Evolutionary conservation across 2,888 invertebrate genomes (phyloP).

Genomic region (Lamellibrachia columna): DNA sequence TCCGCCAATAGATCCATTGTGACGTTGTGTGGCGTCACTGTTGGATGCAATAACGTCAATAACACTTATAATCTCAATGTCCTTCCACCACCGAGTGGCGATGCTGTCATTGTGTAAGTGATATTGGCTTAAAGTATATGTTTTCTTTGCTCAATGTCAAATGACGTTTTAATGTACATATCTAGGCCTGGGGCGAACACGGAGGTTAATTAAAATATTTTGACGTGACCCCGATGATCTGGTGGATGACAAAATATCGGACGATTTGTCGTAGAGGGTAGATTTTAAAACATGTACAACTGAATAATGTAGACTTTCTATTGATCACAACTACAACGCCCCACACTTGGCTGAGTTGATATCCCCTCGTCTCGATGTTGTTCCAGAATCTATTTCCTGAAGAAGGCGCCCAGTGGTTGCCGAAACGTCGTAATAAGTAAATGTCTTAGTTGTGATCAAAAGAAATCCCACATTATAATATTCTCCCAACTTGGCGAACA

Average conservation of each 20-base stretch:
- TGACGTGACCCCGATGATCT: background rate
- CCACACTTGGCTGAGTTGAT: no score
- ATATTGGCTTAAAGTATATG: background rate
- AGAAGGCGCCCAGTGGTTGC: no score
- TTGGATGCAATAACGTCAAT: no score
- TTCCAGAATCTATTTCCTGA: no score
- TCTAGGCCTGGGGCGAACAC: background rate
- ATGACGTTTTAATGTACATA: background rate
- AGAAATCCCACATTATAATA: background rate
- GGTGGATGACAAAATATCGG: background rate
- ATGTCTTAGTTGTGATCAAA: no score
- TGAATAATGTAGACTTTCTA: no score
- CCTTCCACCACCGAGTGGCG: background rate
- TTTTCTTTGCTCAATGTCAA: background rate
- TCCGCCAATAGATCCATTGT: background rate
- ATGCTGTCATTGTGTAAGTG: background rate
- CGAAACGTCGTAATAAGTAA: no score
- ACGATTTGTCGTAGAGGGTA: no score
- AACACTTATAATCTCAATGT: background rate
- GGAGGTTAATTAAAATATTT: background rate
- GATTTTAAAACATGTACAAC: no score
- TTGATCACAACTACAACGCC: no score
- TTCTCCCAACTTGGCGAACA: background rate
- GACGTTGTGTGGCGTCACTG: background rate
- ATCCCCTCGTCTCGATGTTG: no score